A percentile compares a stretch with the other conserved stretches of the same genome.
Conservation (phyloP, 37 sponge, comb jelly and placozoan species). For the Crambe crambe region DNA sequence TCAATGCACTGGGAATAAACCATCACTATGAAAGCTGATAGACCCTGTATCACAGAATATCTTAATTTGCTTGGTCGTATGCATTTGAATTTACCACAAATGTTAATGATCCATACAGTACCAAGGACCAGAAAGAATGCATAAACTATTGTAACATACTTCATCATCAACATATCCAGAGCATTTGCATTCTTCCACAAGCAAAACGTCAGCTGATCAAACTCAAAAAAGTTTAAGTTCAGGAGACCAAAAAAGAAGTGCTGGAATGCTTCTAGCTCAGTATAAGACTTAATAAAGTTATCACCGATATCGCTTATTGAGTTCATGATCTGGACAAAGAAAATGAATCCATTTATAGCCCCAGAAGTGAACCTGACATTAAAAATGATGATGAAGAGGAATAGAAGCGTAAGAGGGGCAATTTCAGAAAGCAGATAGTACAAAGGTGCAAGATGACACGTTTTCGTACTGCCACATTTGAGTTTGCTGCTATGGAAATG, state of each 20-base stretch:
- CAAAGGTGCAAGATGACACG: slow-evolving; percentile 25
- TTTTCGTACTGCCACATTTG: neutral
- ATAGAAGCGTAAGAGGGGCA: slow-evolving; percentile 32
- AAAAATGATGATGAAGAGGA: slow-evolving; percentile 40
- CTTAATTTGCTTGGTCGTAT: neutral
- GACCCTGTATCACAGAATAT: slow-evolving; percentile 9
- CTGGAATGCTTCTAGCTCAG: neutral
- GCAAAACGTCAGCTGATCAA: slow-evolving; percentile 34
- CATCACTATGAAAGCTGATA: slow-evolving; percentile 49
- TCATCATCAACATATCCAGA: slow-evolving; percentile 14
- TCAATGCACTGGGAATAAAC: slow-evolving; percentile 32
- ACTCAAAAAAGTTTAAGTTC: slow-evolving; percentile 23
- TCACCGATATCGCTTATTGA: neutral
- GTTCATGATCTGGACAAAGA: slow-evolving; percentile 37
- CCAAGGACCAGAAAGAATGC: slow-evolving; percentile 21
- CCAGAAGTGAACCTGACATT: slow-evolving; percentile 53
- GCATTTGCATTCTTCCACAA: slow-evolving; percentile 21
- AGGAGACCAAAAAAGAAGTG: slow-evolving; percentile 4
- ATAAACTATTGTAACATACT: slow-evolving; percentile 40
- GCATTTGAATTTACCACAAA: neutral
- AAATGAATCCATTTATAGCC: slow-evolving; percentile 34
- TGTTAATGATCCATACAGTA: neutral
- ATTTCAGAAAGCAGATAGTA: slow-evolving; percentile 43
- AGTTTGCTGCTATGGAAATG: slow-evolving; percentile 16
- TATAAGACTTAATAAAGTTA: neutral